Evolutionary conservation across 2,888 invertebrate genomes (phyloP).

Genomic region (Drosophila dives): DNA sequence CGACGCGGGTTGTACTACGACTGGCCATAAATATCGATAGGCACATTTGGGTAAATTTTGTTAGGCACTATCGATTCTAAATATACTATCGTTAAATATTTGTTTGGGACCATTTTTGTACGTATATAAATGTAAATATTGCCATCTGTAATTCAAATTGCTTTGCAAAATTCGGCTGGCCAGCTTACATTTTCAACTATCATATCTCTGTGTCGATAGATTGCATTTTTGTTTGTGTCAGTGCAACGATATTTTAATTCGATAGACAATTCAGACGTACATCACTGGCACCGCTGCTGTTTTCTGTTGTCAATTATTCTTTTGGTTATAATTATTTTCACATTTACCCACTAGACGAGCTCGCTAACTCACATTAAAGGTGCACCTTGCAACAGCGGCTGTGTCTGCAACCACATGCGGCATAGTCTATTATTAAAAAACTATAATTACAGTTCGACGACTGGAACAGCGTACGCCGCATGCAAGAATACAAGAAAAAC

Average conservation of each 20-base stretch:
- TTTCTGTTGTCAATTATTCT: slow-evolving; percentile 61
- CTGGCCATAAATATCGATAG: slow-evolving; percentile 11
- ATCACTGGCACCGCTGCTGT: slow-evolving; percentile 49
- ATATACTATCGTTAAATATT: neutral
- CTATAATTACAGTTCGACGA: slow-evolving; percentile 9
- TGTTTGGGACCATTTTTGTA: too few relatives aligned
- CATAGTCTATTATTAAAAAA: slow-evolving; percentile 2
- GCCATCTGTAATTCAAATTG: too few relatives aligned
- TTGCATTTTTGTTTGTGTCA: neutral
- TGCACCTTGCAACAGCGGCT: neutral
- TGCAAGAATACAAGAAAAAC: slow-evolving; percentile 29
- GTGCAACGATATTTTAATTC: neutral
- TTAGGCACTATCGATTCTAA: neutral
- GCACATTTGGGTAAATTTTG: neutral
- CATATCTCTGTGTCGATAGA: neutral
- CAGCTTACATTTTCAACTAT: neutral
- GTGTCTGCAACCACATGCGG: neutral
- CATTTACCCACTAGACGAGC: slow-evolving; percentile 19
- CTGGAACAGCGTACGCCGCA: slow-evolving; percentile 44
- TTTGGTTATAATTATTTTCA: slow-evolving; percentile 62
- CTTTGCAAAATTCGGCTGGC: too few relatives aligned
- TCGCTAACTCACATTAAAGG: slow-evolving; percentile 19
- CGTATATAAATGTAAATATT: neutral
- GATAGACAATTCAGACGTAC: neutral
- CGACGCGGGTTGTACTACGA: neutral